Conservation (phyloP, 2,888 invertebrate species). For the Clostera curtula region DNA sequence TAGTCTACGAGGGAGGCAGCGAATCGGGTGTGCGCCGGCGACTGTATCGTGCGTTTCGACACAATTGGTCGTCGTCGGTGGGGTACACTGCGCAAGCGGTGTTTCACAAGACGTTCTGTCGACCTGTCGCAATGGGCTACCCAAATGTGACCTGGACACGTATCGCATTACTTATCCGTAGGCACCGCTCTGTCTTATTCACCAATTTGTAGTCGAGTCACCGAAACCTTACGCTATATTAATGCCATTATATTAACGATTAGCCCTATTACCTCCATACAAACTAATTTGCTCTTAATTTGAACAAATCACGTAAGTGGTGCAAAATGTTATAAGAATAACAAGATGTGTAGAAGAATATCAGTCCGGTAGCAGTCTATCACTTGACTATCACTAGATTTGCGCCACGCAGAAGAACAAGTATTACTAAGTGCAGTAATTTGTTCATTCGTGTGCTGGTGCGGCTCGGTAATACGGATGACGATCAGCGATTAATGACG, state of each 20-base stretch:
- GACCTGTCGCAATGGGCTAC: slow-evolving; percentile 71
- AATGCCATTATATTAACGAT: too few species aligned
- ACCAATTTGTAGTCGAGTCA: too few species aligned
- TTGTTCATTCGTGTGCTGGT: slow-evolving; percentile 5
- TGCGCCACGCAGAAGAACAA: too few species aligned
- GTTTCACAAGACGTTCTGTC: slow-evolving; percentile 69
- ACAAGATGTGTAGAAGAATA: background rate
- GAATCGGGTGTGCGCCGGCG: slow-evolving; percentile 47
- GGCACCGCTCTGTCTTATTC: too few species aligned
- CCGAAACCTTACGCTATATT: too few species aligned
- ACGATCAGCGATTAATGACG: slow-evolving; percentile 39
- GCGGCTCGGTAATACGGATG: slow-evolving; percentile 8
- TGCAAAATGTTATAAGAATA: too few species aligned
- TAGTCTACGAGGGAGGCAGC: slow-evolving; percentile 31
- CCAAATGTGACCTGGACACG: slow-evolving; percentile 73
- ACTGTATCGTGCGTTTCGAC: slow-evolving; percentile 62
- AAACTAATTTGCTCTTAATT: too few species aligned
- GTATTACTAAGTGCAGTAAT: slow-evolving; percentile 9
- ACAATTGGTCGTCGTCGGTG: slow-evolving; percentile 53
- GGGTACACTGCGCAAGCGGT: slow-evolving; percentile 67
- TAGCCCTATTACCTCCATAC: too few species aligned
- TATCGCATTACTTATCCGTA: slow-evolving; percentile 58
- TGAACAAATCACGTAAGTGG: too few species aligned
- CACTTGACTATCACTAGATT: too few species aligned
- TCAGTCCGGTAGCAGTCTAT: too few species aligned